A percentile compares a stretch with the other conserved stretches of the same genome.
phyloP scores from a whole-genome alignment of 2,797 vertebrate genomes.

The Squalus acanthias region DNA sequence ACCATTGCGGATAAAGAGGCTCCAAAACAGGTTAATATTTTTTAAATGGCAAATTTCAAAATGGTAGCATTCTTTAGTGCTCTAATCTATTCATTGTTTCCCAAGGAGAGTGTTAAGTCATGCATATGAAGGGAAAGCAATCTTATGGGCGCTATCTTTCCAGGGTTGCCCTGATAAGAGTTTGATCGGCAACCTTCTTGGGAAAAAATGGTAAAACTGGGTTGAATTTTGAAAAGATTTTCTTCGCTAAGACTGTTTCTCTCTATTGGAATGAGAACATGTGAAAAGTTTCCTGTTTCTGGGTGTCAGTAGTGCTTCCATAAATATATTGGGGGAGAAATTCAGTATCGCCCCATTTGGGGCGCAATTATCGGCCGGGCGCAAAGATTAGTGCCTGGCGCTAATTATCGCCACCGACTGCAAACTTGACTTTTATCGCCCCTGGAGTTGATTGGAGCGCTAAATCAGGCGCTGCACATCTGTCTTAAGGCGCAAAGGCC shows the following conservation, averaged over 20 bases:
- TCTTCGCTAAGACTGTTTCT: background rate
- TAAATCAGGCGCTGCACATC: no score
- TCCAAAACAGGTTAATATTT: background rate
- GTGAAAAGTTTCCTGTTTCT: background rate
- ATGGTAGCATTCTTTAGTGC: background rate
- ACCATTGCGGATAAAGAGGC: background rate
- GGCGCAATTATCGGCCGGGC: no score
- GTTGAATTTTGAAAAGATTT: background rate
- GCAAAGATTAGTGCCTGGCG: no score
- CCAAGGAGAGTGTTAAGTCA: background rate
- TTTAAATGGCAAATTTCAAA: background rate
- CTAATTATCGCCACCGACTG: no score
- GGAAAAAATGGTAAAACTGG: background rate
- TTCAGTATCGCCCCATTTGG: no score
- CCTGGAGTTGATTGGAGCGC: no score
- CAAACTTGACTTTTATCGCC: no score
- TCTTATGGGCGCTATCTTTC: background rate
- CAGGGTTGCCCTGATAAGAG: background rate
- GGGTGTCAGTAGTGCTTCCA: background rate
- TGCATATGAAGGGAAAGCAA: background rate
- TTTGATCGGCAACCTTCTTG: background rate
- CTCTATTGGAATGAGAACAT: background rate
- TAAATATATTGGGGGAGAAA: no score
- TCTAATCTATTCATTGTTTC: background rate
- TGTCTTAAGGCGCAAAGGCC: no score